phyloP scores from a whole-genome alignment of 2,888 invertebrate genomes.

The Neocrepidodera transversa region DNA sequence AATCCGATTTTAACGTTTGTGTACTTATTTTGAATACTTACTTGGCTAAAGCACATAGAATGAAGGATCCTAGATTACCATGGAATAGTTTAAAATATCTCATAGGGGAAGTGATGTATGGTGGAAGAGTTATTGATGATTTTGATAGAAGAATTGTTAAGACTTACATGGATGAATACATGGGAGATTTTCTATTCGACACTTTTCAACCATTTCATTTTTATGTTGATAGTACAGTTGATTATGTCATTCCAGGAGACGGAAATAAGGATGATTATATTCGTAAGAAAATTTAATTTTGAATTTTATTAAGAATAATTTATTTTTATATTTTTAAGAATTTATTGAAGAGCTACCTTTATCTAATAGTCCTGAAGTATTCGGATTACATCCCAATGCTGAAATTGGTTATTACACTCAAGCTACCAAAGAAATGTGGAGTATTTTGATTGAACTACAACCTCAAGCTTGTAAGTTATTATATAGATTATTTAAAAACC shows the following conservation, averaged over 20 bases:
- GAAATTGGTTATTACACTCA: slow-evolving; percentile 94
- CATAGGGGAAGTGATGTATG: slow-evolving; percentile 96
- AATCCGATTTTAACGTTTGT: slow-evolving; percentile 91
- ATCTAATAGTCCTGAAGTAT: slow-evolving; percentile 87
- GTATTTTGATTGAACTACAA: slow-evolving; percentile 84
- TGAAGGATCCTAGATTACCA: slow-evolving; percentile 72
- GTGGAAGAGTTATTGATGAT: slow-evolving; percentile 90
- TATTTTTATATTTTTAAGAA: slow-evolving; percentile 63
- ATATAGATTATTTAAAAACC: not conserved
- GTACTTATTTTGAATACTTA: slow-evolving; percentile 86
- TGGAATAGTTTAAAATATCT: slow-evolving; percentile 92
- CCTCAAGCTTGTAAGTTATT: slow-evolving; percentile 79
- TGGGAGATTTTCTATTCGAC: slow-evolving; percentile 94
- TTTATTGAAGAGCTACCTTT: slow-evolving; percentile 83
- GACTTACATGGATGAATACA: slow-evolving; percentile 92
- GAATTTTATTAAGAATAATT: no score
- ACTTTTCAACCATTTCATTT: slow-evolving; percentile 92
- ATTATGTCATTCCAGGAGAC: slow-evolving; percentile 79
- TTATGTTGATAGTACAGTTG: slow-evolving; percentile 74
- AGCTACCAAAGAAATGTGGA: slow-evolving; percentile 87
- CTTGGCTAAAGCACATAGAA: slow-evolving; percentile 72
- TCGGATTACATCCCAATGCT: slow-evolving; percentile 93
- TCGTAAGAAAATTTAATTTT: slow-evolving; percentile 64
- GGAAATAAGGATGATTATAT: slow-evolving; percentile 75
- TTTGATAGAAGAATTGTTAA: slow-evolving; percentile 86